Conservation (phyloP, 1,140 invertebrate genomes). For the Drosophila lacteicornis region DNA sequence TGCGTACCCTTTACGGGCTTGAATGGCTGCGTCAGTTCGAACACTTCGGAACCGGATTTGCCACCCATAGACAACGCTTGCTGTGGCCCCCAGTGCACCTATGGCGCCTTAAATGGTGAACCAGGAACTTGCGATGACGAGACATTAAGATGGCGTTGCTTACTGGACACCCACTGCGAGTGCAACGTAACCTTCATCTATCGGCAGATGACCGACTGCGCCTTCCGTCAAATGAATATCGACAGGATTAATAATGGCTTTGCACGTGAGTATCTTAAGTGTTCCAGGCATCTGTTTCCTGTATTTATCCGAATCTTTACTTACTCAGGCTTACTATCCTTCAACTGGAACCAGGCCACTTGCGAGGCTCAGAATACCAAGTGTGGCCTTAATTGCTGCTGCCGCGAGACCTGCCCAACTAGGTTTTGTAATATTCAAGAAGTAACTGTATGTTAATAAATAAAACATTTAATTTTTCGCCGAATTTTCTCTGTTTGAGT, state of each 20-base stretch:
- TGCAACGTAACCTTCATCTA: background rate
- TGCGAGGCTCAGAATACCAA: conserved; percentile 11
- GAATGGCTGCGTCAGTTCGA: background rate
- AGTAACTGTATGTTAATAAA: conserved; percentile 11
- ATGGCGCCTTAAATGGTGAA: background rate
- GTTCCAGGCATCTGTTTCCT: background rate
- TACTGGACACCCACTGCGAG: conserved; percentile 32
- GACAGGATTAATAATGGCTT: background rate
- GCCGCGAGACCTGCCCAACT: conserved; percentile 34
- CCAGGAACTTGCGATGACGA: background rate
- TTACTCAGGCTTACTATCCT: conserved; percentile 9
- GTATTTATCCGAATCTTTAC: background rate
- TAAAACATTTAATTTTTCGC: background rate
- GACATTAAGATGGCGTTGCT: background rate
- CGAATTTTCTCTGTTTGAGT: no score
- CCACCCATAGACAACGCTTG: conserved; percentile 38
- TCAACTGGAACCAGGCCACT: background rate
- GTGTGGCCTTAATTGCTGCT: conserved; percentile 45
- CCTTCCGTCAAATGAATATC: background rate
- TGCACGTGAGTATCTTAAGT: conserved; percentile 6
- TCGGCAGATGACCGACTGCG: background rate
- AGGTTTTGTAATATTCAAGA: conserved; percentile 28
- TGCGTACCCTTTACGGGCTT: conserved; percentile 16
- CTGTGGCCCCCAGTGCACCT: conserved; percentile 25
- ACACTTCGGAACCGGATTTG: conserved; percentile 3